A percentile compares a stretch with the other conserved stretches of the same genome.
Evolutionary conservation across 2,888 invertebrate genomes (phyloP).

Genomic region (Mylabris sibirica): DNA sequence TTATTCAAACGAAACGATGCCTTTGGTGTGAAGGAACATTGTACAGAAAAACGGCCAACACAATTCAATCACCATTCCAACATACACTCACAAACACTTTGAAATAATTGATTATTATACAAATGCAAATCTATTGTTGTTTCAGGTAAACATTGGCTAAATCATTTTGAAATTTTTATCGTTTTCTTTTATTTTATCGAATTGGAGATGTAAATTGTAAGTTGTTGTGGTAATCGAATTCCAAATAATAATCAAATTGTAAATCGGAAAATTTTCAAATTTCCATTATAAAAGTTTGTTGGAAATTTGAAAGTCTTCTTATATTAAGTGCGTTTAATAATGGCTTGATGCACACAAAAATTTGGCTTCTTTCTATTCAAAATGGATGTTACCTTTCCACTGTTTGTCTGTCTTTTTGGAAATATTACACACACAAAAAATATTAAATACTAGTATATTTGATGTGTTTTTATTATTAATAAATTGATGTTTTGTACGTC

Average conservation of each 20-base stretch:
- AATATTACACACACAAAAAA: neutral
- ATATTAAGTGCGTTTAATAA: no score
- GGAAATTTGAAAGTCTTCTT: no score
- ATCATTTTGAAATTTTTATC: neutral
- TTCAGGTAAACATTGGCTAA: conserved; percentile 1
- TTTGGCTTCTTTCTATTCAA: no score
- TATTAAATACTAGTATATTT: neutral
- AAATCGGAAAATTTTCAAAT: no score
- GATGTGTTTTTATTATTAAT: conserved; percentile 32
- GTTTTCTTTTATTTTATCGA: neutral
- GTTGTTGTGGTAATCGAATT: neutral
- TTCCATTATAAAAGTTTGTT: no score
- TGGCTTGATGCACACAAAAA: no score
- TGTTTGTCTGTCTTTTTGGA: no score
- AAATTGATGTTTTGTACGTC: conserved; percentile 41
- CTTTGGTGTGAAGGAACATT: neutral
- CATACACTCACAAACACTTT: neutral
- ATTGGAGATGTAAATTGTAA: neutral
- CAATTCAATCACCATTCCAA: neutral
- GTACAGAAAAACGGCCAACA: neutral
- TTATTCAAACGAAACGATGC: neutral
- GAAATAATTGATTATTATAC: neutral
- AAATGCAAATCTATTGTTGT: neutral
- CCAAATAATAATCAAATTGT: neutral
- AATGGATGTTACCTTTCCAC: no score